A percentile compares a stretch with the other conserved stretches of the same genome.
Conservation (phyloP, 2,113 vertebrate genomes). For the Rhea americana region DNA sequence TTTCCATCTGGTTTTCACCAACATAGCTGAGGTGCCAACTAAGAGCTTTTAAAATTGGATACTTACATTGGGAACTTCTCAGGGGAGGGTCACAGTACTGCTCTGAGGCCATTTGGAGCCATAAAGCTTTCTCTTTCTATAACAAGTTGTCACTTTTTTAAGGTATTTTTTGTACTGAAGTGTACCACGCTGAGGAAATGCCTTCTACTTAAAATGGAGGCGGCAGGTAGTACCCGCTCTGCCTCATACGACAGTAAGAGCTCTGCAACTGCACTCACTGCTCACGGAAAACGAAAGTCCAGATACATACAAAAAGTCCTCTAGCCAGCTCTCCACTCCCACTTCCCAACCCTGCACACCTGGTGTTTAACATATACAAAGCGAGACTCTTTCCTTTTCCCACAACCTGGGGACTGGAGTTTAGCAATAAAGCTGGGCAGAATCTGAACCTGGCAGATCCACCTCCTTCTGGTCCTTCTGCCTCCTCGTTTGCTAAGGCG, state of each 20-base stretch:
- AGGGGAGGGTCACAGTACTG: neutral
- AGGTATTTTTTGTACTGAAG: neutral
- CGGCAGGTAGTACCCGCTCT: neutral
- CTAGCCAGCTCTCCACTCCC: neutral
- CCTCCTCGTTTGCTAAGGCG: neutral
- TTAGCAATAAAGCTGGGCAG: neutral
- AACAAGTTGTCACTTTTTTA: neutral
- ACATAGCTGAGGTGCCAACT: neutral
- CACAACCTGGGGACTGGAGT: neutral
- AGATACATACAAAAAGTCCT: neutral
- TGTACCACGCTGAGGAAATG: neutral
- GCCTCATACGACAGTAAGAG: neutral
- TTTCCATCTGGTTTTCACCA: neutral
- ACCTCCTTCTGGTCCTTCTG: neutral
- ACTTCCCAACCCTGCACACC: neutral
- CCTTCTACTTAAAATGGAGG: neutral
- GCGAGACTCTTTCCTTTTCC: neutral
- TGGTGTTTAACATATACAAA: neutral
- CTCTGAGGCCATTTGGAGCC: accelerated
- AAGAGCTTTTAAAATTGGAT: neutral
- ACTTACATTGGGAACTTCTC: neutral
- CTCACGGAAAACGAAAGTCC: neutral
- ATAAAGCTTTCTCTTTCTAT: neutral
- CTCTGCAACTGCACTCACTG: accelerated
- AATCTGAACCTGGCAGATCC: neutral